phyloP scores from a whole-genome alignment of 2,888 invertebrate genomes.

The Cephus nigrinus region DNA sequence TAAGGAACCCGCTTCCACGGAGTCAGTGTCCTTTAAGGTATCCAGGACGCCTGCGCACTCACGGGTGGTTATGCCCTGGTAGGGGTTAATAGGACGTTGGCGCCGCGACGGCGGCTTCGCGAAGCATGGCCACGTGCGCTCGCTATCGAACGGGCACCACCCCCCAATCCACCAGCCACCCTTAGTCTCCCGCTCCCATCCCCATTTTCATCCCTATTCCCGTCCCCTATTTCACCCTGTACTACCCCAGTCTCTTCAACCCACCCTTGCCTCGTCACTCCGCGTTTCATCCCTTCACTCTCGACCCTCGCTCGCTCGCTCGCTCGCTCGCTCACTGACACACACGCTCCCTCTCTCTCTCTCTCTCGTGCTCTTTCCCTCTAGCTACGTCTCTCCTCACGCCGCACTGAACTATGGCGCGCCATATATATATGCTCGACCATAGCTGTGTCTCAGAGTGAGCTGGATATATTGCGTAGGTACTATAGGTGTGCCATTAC shows the following conservation, averaged over 20 bases:
- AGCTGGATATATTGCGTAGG: conserved; percentile 51
- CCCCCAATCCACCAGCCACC: conserved; percentile 39
- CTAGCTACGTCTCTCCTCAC: conserved; percentile 28
- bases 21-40: conserved; percentile 63
- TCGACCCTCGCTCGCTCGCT: conserved; percentile 21
- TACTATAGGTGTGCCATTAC: conserved; percentile 50
- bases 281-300: conserved; percentile 20
- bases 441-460: conserved; percentile 51
- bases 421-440: conserved; percentile 36
- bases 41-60: conserved; percentile 24
- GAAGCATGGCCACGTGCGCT: conserved; percentile 63
- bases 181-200: conserved; percentile 19
- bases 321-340: conserved; percentile 6
- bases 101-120: conserved; percentile 60
- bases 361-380: conserved; percentile 4
- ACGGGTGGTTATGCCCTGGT: neutral
- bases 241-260: conserved; percentile 15
- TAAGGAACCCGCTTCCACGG: conserved; percentile 21
- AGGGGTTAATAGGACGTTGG: conserved; percentile 59
- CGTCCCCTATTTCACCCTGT: conserved; percentile 18
- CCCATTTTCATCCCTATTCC: conserved; percentile 16
- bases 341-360: conserved; percentile 21
- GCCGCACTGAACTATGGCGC: conserved; percentile 49
- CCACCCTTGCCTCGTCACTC: conserved; percentile 20
- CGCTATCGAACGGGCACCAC: conserved; percentile 60